A percentile compares a stretch with the other conserved stretches of the same genome.
These are phyloP conservation scores for Idris sp. DNA, from an alignment of 1,140 invertebrate genomes.

Conservation along the genomic window DNA sequence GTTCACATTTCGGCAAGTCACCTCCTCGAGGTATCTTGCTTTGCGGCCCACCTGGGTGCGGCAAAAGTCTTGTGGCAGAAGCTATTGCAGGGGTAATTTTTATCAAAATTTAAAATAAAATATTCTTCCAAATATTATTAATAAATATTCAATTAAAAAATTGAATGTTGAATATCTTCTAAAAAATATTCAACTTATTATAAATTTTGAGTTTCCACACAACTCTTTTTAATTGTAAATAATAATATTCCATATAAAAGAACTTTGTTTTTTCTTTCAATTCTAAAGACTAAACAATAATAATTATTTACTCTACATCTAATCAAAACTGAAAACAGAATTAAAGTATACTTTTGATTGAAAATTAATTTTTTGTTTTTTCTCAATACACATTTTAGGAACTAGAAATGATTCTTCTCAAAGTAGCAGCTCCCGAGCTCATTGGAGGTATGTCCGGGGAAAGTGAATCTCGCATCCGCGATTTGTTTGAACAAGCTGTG, in stretches of 20 bases:
- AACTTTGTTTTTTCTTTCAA: too few relatives aligned
- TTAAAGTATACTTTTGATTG: too few relatives aligned
- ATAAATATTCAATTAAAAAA: background rate
- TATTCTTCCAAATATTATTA: background rate
- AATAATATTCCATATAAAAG: too few relatives aligned
- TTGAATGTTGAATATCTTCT: too few relatives aligned
- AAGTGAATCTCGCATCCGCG: conserved; percentile 94
- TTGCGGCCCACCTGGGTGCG: conserved; percentile 93
- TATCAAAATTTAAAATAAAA: background rate
- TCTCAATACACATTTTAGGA: conserved; percentile 78
- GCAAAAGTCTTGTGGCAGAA: conserved; percentile 40
- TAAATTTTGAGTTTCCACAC: too few relatives aligned
- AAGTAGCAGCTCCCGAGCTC: conserved; percentile 93
- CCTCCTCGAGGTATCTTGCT: conserved; percentile 88
- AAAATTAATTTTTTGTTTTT: too few relatives aligned
- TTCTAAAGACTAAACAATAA: too few relatives aligned
- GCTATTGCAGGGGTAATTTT: conserved; percentile 89
- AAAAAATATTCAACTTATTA: too few relatives aligned
- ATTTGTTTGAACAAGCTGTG: conserved; percentile 92
- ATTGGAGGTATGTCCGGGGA: conserved; percentile 97
- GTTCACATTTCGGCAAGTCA: conserved; percentile 86
- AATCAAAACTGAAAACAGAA: too few relatives aligned
- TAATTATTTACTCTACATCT: too few relatives aligned
- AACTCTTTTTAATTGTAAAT: too few relatives aligned
- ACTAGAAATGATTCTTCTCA: conserved; percentile 86